These are phyloP conservation scores for Heteractis magnifica DNA, from an alignment of 92 coral and sea anemone genomes.

Conservation along the genomic window DNA sequence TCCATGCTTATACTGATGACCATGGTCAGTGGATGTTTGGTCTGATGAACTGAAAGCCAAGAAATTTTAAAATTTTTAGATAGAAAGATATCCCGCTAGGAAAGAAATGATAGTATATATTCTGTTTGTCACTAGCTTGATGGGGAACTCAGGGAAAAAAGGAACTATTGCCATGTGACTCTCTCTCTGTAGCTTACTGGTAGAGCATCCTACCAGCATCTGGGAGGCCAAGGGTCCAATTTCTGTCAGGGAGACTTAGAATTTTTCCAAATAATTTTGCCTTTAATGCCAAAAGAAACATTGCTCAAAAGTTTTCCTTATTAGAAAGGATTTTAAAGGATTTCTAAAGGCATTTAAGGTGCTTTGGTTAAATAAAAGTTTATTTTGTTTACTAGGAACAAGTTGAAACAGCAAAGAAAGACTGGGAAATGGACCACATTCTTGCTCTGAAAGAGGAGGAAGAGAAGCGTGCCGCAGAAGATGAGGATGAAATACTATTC, in stretches of 20 bases:
- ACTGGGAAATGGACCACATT: slow-evolving; percentile 97
- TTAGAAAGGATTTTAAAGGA: not conserved
- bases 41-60: slow-evolving; percentile 47
- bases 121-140: too few relatives aligned
- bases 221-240: too few relatives aligned
- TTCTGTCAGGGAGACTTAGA: too few relatives aligned
- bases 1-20: slow-evolving; percentile 42
- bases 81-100: not conserved
- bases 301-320: too few relatives aligned
- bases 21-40: slow-evolving; percentile 24
- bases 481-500: slow-evolving; percentile 88
- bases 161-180: too few relatives aligned
- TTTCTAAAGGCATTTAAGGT: not conserved
- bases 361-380: not conserved
- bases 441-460: slow-evolving; percentile 87
- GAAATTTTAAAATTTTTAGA: not conserved
- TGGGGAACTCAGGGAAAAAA: too few relatives aligned
- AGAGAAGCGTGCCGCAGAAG: slow-evolving; percentile 93
- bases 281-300: too few relatives aligned
- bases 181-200: too few relatives aligned
- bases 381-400: slow-evolving; percentile 56
- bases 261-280: too few relatives aligned
- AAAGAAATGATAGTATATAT: not conserved
- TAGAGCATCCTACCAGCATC: too few relatives aligned
- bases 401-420: slow-evolving; percentile 91